Percentiles rank a stretch among this genome's conserved stretches.
Evolutionary conservation across 2,113 vertebrate genomes (phyloP).

Genomic region (Nyctibius bracteatus): DNA sequence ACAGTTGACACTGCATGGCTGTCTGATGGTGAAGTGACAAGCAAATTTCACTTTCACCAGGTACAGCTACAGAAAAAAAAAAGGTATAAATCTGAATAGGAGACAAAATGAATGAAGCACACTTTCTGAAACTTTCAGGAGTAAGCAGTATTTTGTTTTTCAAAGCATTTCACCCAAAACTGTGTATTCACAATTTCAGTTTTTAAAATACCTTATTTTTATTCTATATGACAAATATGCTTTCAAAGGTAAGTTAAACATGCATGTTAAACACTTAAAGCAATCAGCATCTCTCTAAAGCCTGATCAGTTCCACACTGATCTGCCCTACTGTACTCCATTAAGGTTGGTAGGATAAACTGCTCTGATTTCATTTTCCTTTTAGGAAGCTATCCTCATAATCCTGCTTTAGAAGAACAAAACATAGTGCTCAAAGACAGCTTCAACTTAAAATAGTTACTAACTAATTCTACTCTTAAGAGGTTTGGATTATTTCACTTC

Average conservation of each 20-base stretch:
- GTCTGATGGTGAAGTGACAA: neutral
- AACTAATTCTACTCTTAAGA: neutral
- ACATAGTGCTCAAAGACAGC: neutral
- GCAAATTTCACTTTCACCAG: neutral
- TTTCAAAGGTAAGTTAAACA: neutral
- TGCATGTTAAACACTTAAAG: neutral
- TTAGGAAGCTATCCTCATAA: constrained; percentile 51
- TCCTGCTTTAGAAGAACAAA: constrained; percentile 23
- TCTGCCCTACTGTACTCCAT: neutral
- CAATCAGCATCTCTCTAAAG: neutral
- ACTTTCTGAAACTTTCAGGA: neutral
- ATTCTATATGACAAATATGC: neutral
- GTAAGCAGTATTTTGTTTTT: neutral
- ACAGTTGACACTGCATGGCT: neutral
- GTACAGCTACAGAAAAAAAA: neutral
- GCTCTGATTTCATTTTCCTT: constrained; percentile 45
- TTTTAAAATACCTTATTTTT: neutral
- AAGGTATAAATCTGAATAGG: neutral
- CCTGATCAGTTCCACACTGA: neutral
- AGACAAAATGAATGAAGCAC: neutral
- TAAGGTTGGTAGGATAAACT: constrained; percentile 33
- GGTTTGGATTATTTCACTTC: neutral
- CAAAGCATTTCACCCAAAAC: neutral
- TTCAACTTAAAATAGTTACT: constrained; percentile 6
- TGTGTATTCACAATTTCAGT: neutral